phyloP scores from a whole-genome alignment of 2,888 invertebrate species.

The Argyresthia goedartella region DNA sequence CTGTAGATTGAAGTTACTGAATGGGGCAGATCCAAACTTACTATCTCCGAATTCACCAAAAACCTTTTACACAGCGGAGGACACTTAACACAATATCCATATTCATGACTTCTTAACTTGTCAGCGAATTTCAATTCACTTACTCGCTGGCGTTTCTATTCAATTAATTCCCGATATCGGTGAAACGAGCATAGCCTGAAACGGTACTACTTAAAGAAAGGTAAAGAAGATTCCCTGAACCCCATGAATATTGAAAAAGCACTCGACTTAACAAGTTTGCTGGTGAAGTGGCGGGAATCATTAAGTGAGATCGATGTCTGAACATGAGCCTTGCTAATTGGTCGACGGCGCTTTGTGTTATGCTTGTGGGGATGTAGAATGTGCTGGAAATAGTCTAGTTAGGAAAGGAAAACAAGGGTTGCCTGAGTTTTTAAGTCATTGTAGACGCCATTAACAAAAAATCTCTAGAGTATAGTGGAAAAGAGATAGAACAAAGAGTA shows the following conservation, averaged over 20 bases:
- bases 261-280: conserved; percentile 21
- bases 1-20: neutral
- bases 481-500: too few relatives aligned
- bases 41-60: conserved; percentile 17
- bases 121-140: conserved; percentile 8
- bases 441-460: too few relatives aligned
- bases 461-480: too few relatives aligned
- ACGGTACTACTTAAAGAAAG: conserved; percentile 1
- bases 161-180: conserved; percentile 57
- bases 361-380: too few relatives aligned
- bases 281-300: neutral
- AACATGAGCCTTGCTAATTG: neutral
- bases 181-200: conserved; percentile 1
- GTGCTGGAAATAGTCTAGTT: too few relatives aligned
- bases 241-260: conserved; percentile 33
- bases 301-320: neutral
- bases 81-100: conserved; percentile 47
- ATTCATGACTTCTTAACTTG: conserved; percentile 35
- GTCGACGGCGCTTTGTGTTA: too few relatives aligned
- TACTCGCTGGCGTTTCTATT: conserved; percentile 47
- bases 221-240: conserved; percentile 5
- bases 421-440: too few relatives aligned
- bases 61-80: conserved; percentile 43
- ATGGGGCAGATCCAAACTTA: neutral
- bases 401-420: too few relatives aligned